Conservation (phyloP, 2,797 vertebrate species). For the Pempheris klunzingeri region DNA sequence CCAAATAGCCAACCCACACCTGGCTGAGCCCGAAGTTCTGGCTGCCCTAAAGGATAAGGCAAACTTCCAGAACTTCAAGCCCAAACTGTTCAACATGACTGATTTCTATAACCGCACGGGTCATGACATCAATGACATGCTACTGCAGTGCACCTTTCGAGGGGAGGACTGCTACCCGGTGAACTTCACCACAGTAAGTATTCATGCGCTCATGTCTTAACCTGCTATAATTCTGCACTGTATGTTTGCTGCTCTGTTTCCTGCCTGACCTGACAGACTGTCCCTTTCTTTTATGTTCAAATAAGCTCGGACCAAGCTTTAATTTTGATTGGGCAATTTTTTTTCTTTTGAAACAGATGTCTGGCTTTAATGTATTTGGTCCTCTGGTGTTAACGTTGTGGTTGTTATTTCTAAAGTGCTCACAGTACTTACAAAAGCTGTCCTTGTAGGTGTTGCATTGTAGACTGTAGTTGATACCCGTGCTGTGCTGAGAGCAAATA, state of each 20-base stretch:
- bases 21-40: constrained; percentile 89
- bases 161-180: constrained; percentile 85
- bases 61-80: constrained; percentile 91
- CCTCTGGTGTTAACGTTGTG: constrained; percentile 1
- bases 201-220: constrained; percentile 23
- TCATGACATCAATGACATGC: constrained; percentile 91
- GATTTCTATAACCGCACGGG: constrained; percentile 94
- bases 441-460: constrained; percentile 28
- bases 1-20: constrained; percentile 89
- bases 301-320: constrained; percentile 12
- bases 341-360: constrained; percentile 31
- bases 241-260: constrained; percentile 23
- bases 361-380: constrained; percentile 21
- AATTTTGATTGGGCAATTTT: constrained; percentile 24
- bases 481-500: constrained; percentile 7
- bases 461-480: constrained; percentile 1
- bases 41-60: constrained; percentile 90
- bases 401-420: constrained; percentile 17
- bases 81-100: constrained; percentile 92
- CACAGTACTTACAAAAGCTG: constrained; percentile 6
- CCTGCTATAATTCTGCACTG: constrained; percentile 35
- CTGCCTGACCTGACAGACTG: constrained; percentile 30
- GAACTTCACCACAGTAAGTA: constrained; percentile 92
- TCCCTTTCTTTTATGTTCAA: constrained; percentile 23
- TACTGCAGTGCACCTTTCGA: constrained; percentile 91